Evolutionary conservation across 2,888 invertebrate species (phyloP), one percentile per base, ranked within the genome.

Genomic region (Pecten maximus): DNA sequence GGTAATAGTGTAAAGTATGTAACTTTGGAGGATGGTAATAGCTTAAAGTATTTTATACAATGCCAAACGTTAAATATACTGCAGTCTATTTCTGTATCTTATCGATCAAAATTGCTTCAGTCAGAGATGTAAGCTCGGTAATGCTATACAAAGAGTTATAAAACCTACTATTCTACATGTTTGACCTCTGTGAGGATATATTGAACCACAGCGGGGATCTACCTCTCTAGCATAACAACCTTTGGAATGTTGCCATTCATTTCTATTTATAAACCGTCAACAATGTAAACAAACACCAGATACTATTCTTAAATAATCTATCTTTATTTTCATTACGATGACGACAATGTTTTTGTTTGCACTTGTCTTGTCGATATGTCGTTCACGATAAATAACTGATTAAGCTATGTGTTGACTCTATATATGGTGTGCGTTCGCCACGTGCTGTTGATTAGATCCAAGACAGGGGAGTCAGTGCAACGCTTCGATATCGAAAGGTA

Each of bases 201-300:
- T 8, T 54, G 15, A 54, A 54, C 23, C 50, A 19, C 23, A 10
- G 16, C 12, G 15, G 50, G 12, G 23, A 54, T 54, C 15, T 54
- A 54, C 23, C 3, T 54, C 50, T 19, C 2, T 54, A 2, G 50
- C 50, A 44, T 19, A 54, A 10, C 2, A 54, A 54, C 15, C 50
- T 23, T 54, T 19, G 50, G 50, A 19, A 12, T 16, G 2, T 19
- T 19, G 74, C 74, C 74, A 74, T 74, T 35, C 6, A 54, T 35
- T 74, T 74, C 74, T 74, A 74, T 74, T 35, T 74, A 35, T 74
- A 74, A 19, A 74, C 35, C 6, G 2, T 15, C 8, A 35, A 28
- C 28, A 35, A 74, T 74, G 74, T 74, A 74, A 74, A 74, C 35
- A 74, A 74, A 35, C 74, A 74, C 74, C 74, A 35, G 74, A 74